phyloP scores from a whole-genome alignment of 2,888 invertebrate genomes.

The Agrochola litura region DNA sequence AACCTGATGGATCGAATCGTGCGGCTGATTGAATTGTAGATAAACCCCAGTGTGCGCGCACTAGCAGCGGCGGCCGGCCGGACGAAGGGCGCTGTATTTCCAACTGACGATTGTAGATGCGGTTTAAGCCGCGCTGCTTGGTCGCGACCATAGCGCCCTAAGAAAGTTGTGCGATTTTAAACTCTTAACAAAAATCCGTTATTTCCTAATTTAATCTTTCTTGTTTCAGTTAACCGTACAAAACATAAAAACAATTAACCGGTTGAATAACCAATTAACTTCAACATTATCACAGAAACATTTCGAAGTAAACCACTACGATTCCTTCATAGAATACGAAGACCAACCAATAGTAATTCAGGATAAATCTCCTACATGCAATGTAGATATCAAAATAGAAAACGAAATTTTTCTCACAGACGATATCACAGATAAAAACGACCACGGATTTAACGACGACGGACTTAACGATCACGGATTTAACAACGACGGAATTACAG shows the following conservation, averaged over 20 bases:
- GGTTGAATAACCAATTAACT: slow-evolving; percentile 70
- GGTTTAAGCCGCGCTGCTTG: too few species aligned
- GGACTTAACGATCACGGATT: slow-evolving; percentile 6
- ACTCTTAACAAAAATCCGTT: neutral
- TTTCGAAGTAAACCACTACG: slow-evolving; percentile 67
- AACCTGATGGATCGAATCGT: too few species aligned
- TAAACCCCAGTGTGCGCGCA: too few species aligned
- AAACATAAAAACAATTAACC: slow-evolving; percentile 74
- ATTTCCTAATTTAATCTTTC: neutral
- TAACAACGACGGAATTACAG: slow-evolving; percentile 2
- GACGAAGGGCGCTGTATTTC: too few species aligned
- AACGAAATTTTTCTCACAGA: slow-evolving; percentile 66
- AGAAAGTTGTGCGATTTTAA: too few species aligned
- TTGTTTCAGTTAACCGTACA: slow-evolving; percentile 77
- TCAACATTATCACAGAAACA: slow-evolving; percentile 67
- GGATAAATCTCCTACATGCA: slow-evolving; percentile 40
- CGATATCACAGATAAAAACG: slow-evolving; percentile 41
- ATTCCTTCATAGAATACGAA: slow-evolving; percentile 61
- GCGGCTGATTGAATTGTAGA: too few species aligned
- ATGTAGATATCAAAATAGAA: slow-evolving; percentile 65
- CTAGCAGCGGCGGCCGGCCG: too few species aligned
- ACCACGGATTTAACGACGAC: slow-evolving; percentile 21
- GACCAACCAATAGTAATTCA: slow-evolving; percentile 2
- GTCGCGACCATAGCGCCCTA: too few species aligned
- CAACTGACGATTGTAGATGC: too few species aligned